Evolutionary conservation across 2,797 vertebrate genomes (phyloP).

Genomic region (Spondyliosoma cantharus): DNA sequence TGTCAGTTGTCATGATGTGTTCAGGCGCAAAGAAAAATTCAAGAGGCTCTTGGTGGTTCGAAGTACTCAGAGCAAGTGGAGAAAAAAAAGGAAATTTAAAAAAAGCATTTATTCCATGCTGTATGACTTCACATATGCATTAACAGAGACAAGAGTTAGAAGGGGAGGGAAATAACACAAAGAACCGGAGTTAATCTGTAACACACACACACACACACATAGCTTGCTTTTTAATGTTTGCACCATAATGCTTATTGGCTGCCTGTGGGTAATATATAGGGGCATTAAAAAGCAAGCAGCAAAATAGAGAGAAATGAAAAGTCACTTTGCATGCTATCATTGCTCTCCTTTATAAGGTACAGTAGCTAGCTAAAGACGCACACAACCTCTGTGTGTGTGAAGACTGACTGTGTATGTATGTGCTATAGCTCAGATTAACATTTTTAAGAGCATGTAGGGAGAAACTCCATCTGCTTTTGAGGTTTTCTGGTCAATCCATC

Average conservation of each 20-base stretch:
- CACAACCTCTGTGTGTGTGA: not conserved
- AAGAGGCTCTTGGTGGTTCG: conserved; percentile 20
- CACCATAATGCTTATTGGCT: conserved; percentile 3
- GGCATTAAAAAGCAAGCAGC: not conserved
- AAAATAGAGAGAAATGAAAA: not conserved
- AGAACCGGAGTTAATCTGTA: conserved; percentile 1
- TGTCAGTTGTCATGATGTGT: not conserved
- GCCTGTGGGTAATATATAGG: not conserved
- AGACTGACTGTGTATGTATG: not conserved
- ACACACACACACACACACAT: conserved; percentile 18
- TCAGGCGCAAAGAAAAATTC: not conserved
- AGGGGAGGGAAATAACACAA: not conserved
- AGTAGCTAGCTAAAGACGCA: not conserved
- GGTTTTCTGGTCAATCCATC: not conserved
- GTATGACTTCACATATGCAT: conserved; percentile 1
- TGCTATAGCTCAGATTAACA: not conserved
- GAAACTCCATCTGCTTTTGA: not conserved
- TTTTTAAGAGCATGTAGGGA: not conserved
- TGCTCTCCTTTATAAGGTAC: not conserved
- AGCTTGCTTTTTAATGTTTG: not conserved
- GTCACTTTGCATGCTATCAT: not conserved
- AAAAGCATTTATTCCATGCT: not conserved
- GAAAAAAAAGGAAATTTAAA: not conserved
- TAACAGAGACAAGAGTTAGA: not conserved
- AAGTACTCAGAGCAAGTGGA: not conserved